Evolutionary conservation across 2,113 vertebrate species (phyloP), one percentile per base, ranked within the genome.

Genomic region (Maccullochella peelii): DNA sequence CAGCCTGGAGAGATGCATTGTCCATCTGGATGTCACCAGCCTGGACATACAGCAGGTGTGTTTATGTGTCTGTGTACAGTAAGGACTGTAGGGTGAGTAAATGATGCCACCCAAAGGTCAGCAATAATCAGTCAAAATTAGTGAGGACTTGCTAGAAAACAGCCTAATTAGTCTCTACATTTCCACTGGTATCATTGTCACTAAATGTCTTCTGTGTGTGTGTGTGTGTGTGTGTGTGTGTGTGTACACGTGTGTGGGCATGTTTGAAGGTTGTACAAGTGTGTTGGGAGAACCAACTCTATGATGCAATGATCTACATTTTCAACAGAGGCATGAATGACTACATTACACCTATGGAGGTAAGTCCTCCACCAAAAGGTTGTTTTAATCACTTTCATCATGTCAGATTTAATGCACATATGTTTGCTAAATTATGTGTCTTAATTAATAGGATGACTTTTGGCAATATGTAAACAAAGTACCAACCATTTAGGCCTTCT

Each of bases 301-400:
- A 98, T 14, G 98, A 99, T 92, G 98, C 97, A 57, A 97, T 99
- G 97, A 97, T 99, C 89, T 99, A 99, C 0, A 96, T 99, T 63
- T 99, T 97, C 90, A 99, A 98, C 95, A 97, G 97, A 20, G 98
- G 98, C 0, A 99, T 98, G 97, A 99, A 99, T 44, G 98, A 99
- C 86, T 99, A 97, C 90, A 97, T 99, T 50, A 97, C 96, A 63
- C 98, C 98, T 3, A 98, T 99, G 97, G 98, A 99, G 97, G 98
- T 98, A 95, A 14, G 84, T 69, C 30, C 25, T 38, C 47, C 12
- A 12, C 5, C 18, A 20, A 5, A 68, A 1, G 0, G 15, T 36
- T 25, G 14, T 66, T 57, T 50, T 9, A 33, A 9, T 69, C 49
- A 58, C 27, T 16, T 21, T 42, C 33, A 27, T 54, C 18, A 21